phyloP scores from a whole-genome alignment of 2,113 vertebrate species.

The Coptodon bakossiorum region DNA sequence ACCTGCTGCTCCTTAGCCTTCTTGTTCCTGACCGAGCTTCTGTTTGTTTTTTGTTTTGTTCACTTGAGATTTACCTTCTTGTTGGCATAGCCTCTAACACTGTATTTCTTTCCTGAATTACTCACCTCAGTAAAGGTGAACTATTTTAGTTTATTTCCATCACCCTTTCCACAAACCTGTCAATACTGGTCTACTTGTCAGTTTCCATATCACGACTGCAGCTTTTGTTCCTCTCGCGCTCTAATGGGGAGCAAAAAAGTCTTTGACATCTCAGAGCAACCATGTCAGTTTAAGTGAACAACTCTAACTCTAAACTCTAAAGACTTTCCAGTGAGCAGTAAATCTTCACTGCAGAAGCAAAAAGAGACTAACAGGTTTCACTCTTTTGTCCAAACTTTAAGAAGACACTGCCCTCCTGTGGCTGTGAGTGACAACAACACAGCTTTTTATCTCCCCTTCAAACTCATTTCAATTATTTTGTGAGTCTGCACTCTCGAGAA shows the following conservation, averaged over 20 bases:
- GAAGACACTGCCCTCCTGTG: constrained; percentile 1
- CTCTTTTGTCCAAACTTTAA: neutral
- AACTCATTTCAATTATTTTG: neutral
- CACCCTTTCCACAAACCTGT: neutral
- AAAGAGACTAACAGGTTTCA: accelerated
- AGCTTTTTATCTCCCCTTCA: neutral
- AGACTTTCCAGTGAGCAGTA: neutral
- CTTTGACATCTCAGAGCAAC: neutral
- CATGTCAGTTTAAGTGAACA: neutral
- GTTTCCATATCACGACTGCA: neutral
- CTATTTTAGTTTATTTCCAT: neutral
- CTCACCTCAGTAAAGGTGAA: neutral
- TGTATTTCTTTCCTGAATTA: neutral
- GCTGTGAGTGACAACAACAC: neutral
- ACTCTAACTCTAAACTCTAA: neutral
- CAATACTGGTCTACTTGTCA: neutral
- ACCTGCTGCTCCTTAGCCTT: neutral
- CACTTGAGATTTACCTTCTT: neutral
- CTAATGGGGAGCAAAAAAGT: neutral
- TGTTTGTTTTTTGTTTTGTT: neutral
- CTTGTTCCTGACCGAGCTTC: neutral
- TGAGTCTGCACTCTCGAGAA: accelerated
- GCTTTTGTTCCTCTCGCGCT: accelerated
- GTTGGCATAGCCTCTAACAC: neutral
- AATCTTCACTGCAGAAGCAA: neutral